Evolutionary conservation across 2,888 invertebrate species (phyloP), one percentile per base, ranked within the genome.

Genomic region (Fissipunctia ypsillon): DNA sequence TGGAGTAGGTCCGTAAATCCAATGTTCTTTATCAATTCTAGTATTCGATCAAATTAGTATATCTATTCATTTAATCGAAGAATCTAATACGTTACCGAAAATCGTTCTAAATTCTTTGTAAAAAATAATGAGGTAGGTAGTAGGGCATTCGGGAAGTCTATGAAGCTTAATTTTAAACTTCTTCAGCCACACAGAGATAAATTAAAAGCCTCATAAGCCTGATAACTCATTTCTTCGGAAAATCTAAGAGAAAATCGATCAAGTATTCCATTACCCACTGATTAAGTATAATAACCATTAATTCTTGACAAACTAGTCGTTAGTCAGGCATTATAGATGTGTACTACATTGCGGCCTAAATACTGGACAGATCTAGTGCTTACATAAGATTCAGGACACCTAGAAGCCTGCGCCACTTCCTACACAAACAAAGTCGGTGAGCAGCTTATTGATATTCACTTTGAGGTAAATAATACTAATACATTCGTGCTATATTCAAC

Each of bases 271-370:
- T 73, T 28, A 72, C 35, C 60, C 54, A 63, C 65, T 78, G 68
- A 85, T 82, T 82, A 80, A 78, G 57, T 77, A 78, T 85, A 84
- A 83, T 71, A 80, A 69, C 71, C 16, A 66, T 71, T 63, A 57
- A 52, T 38, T 38, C 67, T 73, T 78, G 83, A 60, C 81, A 68
- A 72, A 69, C 84, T 45, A 38, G 74, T 80, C 35, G 16, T 71
- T 10, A 54, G 71, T 38, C 56, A 64, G 45, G 38, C 72, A 56
- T 75, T 71, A 81, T 43, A 57, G 54, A 72, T 59, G 59, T 72
- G 48, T 38, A 38, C 61, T 28, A 69, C 57, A 70, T 63, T 73
- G 48, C 69, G 22, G 56, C 48, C 69, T 67, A 61, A 67, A 79
- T 79, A 52, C 68, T 72, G 16, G 73, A 69, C 72, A 56, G 65